A percentile compares a stretch with the other conserved stretches of the same genome.
Evolutionary conservation across 2,113 vertebrate species (phyloP).

Genomic region (Cathartes aura): DNA sequence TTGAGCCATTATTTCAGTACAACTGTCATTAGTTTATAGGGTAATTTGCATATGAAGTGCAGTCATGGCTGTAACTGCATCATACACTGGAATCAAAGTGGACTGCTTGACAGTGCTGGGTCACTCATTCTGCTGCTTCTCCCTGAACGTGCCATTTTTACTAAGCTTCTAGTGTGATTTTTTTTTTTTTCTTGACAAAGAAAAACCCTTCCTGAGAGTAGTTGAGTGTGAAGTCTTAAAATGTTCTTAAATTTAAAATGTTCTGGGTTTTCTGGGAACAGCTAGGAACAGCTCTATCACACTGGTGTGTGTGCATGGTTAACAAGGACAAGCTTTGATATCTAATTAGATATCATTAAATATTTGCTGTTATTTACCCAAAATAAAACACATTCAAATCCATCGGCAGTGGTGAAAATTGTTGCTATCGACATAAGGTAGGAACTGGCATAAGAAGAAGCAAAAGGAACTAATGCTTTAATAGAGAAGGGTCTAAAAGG

Average conservation of each 20-base stretch:
- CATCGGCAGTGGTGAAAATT: not conserved
- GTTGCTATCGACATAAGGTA: not conserved
- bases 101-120: not conserved
- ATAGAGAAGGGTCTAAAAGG: not conserved
- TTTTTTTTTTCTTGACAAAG: not conserved
- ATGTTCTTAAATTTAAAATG: not conserved
- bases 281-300: not conserved
- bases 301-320: fast-evolving
- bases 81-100: not conserved
- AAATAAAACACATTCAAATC: not conserved
- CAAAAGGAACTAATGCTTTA: not conserved
- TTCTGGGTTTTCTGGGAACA: not conserved
- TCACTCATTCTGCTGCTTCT: not conserved
- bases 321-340: not conserved
- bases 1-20: not conserved
- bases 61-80: not conserved
- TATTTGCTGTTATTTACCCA: not conserved
- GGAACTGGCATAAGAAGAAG: not conserved
- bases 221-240: not conserved
- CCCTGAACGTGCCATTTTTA: not conserved
- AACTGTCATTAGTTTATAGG: not conserved
- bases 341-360: not conserved
- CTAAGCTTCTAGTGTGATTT: not conserved
- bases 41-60: not conserved
- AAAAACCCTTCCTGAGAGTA: not conserved